Evolutionary conservation across 2,113 vertebrate genomes (phyloP).

Genomic region (Cynopterus brachyotis): DNA sequence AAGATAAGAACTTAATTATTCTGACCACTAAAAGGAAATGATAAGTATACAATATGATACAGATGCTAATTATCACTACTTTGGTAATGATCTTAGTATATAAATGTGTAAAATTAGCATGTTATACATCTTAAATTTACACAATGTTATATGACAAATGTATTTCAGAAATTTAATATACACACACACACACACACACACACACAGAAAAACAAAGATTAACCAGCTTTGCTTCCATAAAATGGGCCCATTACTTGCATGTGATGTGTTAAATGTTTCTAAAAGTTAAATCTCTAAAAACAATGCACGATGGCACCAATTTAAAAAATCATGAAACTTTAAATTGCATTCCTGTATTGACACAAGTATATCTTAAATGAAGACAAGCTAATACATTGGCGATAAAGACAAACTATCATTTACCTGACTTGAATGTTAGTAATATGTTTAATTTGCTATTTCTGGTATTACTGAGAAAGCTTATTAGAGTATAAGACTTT

Average conservation of each 20-base stretch:
- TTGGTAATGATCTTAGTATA: not conserved
- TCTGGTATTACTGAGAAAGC: not conserved
- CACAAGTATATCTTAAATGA: not conserved
- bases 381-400: not conserved
- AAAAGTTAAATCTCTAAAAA: not conserved
- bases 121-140: not conserved
- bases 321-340: not conserved
- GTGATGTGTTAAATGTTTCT: not conserved
- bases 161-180: too few species aligned
- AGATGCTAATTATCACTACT: not conserved
- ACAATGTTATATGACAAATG: too few species aligned
- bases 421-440: not conserved
- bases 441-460: not conserved
- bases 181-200: too few species aligned
- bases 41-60: not conserved
- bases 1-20: not conserved
- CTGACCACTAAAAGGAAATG: not conserved
- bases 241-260: not conserved
- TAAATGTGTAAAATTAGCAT: not conserved
- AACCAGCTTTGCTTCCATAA: not conserved
- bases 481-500: not conserved
- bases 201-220: not conserved
- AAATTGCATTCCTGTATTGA: not conserved
- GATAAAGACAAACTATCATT: not conserved
- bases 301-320: not conserved